Evolutionary conservation across 2,113 vertebrate species (phyloP).

Genomic region (Vidua chalybeata): DNA sequence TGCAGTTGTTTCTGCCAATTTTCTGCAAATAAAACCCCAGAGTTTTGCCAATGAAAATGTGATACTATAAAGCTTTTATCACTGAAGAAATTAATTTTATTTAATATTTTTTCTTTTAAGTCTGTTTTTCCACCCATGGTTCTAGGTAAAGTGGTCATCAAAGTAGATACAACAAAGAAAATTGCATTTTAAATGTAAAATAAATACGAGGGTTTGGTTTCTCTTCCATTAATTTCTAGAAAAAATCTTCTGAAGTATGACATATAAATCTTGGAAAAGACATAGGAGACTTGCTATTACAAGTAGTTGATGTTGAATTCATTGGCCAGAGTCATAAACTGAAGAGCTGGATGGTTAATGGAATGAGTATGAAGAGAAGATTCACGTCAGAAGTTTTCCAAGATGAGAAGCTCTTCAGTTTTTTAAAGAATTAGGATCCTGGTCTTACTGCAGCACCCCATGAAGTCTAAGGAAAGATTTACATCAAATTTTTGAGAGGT

Average conservation of each 20-base stretch:
- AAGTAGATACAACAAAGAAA: neutral
- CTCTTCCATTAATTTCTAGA: neutral
- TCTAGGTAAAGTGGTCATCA: neutral
- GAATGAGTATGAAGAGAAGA: neutral
- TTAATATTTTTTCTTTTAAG: neutral
- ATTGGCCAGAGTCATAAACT: neutral
- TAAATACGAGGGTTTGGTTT: neutral
- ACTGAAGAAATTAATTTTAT: neutral
- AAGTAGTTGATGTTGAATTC: neutral
- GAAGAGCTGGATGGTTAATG: neutral
- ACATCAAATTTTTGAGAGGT: neutral
- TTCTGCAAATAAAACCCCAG: neutral
- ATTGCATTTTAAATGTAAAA: neutral
- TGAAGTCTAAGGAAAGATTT: neutral
- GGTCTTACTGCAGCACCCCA: neutral
- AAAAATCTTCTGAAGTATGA: neutral
- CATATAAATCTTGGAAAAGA: neutral
- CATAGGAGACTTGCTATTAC: neutral
- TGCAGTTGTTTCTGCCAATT: constrained; percentile 47
- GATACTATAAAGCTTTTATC: constrained; percentile 1
- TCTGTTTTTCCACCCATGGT: neutral
- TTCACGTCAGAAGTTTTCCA: neutral
- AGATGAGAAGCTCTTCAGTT: neutral
- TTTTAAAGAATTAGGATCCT: neutral
- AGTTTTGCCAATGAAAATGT: constrained; percentile 10